phyloP scores from a whole-genome alignment of 1,140 invertebrate species.

The Samia ricini region DNA sequence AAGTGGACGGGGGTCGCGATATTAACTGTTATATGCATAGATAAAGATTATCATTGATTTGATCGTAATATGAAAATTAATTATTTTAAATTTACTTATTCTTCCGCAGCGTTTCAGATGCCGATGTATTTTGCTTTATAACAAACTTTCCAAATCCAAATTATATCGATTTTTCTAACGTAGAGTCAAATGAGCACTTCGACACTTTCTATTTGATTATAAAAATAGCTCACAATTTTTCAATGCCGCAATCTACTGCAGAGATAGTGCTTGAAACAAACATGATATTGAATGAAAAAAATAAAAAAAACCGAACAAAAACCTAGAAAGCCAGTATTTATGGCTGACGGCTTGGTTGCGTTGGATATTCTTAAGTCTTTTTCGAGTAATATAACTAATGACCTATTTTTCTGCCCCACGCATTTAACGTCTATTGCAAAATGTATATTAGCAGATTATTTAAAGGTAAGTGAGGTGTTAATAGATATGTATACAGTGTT shows the following conservation, averaged over 20 bases:
- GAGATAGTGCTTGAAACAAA: conserved; percentile 18
- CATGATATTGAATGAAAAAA: conserved; percentile 11
- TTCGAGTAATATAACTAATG: conserved; percentile 44
- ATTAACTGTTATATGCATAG: too few relatives aligned
- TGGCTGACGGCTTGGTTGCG: conserved; percentile 54
- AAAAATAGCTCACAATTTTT: conserved; percentile 53
- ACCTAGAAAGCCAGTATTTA: conserved; percentile 45
- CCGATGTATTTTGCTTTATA: conserved; percentile 57
- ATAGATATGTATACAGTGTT: too few relatives aligned
- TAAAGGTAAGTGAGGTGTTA: conserved; percentile 38
- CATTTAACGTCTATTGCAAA: conserved; percentile 44
- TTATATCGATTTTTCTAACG: conserved; percentile 30
- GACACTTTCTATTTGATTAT: conserved; percentile 53
- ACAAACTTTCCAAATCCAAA: conserved; percentile 59
- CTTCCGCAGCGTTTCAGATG: conserved; percentile 49
- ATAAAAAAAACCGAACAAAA: conserved; percentile 14
- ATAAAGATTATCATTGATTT: too few relatives aligned
- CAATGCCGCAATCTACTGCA: conserved; percentile 10
- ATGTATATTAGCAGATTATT: conserved; percentile 47
- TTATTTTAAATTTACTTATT: background rate
- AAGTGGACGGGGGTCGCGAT: too few relatives aligned
- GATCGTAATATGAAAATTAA: too few relatives aligned
- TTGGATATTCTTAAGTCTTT: conserved; percentile 51
- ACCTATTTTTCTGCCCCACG: conserved; percentile 53
- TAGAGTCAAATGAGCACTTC: conserved; percentile 38